phyloP scores from a whole-genome alignment of 2,888 invertebrate species.

The Platerodrilus igneus region DNA sequence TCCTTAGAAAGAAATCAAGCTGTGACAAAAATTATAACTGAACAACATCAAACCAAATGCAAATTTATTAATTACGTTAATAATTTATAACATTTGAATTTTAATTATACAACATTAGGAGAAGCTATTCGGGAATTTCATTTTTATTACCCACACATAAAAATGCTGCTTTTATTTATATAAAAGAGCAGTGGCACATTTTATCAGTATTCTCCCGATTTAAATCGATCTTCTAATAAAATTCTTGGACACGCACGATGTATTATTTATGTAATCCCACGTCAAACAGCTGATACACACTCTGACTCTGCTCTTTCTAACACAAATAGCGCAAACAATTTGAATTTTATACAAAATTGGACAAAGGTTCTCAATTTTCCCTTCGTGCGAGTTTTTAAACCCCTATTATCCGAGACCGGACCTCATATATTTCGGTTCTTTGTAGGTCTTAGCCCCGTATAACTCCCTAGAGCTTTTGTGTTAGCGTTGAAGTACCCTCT shows the following conservation, averaged over 20 bases:
- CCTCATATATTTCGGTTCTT: slow-evolving; percentile 26
- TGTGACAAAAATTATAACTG: slow-evolving; percentile 7
- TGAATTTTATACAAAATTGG: slow-evolving; percentile 11
- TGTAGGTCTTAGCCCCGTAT: slow-evolving; percentile 22
- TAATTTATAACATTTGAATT: slow-evolving; percentile 14
- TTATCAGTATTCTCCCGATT: slow-evolving; percentile 20
- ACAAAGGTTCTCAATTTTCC: slow-evolving; percentile 15
- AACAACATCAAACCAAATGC: slow-evolving; percentile 7
- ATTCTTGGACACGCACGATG: slow-evolving; percentile 29
- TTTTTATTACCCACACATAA: slow-evolving; percentile 15
- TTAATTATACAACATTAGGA: slow-evolving; percentile 9
- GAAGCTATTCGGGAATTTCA: slow-evolving; percentile 9
- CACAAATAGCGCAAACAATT: slow-evolving; percentile 4
- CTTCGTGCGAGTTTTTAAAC: slow-evolving; percentile 3
- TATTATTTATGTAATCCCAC: slow-evolving; percentile 27
- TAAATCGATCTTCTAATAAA: slow-evolving; percentile 30
- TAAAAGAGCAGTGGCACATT: slow-evolving; percentile 5
- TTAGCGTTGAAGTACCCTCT: slow-evolving; percentile 25
- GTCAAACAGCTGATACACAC: slow-evolving; percentile 24
- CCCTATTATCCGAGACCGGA: slow-evolving; percentile 15
- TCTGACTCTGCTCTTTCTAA: slow-evolving; percentile 9
- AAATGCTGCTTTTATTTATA: too few relatives aligned
- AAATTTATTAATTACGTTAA: slow-evolving; percentile 13
- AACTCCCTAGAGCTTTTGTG: slow-evolving; percentile 25
- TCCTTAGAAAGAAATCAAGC: too few relatives aligned